phyloP scores from a whole-genome alignment of 2,113 vertebrate species.

The Smithornis capensis region DNA sequence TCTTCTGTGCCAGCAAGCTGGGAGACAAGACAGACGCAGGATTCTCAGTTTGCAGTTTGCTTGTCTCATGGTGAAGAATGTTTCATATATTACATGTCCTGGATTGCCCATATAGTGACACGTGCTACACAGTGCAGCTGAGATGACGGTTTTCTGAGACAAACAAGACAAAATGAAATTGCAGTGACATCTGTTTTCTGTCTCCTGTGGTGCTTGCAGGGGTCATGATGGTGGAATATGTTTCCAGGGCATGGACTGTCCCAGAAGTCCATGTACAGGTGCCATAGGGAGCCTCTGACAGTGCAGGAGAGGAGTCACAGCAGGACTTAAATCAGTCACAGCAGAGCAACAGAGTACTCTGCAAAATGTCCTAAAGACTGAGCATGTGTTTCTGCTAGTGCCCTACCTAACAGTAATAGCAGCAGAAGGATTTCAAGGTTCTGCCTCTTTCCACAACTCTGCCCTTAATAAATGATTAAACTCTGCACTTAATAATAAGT shows the following conservation, averaged over 20 bases:
- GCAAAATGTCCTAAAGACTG: not conserved
- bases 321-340: not conserved
- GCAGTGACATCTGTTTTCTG: not conserved
- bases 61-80: accelerated
- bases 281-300: not conserved
- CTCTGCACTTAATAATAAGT: not conserved
- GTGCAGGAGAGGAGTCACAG: not conserved
- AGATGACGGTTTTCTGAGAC: not conserved
- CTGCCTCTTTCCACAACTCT: not conserved
- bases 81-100: not conserved
- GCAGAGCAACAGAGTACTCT: not conserved
- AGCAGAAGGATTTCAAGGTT: not conserved
- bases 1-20: not conserved
- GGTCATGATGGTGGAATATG: not conserved
- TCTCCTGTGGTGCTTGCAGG: not conserved
- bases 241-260: not conserved
- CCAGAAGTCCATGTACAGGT: not conserved
- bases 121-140: not conserved
- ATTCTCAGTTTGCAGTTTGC: not conserved
- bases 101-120: not conserved
- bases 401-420: not conserved
- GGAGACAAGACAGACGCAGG: not conserved
- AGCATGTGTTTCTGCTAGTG: not conserved
- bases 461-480: conserved; percentile 38
- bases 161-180: not conserved